Percentiles rank a stretch among this genome's conserved stretches.
These are phyloP conservation scores for Dasyurus viverrinus DNA, from an alignment of 2,113 vertebrate genomes.

Conservation along the genomic window DNA sequence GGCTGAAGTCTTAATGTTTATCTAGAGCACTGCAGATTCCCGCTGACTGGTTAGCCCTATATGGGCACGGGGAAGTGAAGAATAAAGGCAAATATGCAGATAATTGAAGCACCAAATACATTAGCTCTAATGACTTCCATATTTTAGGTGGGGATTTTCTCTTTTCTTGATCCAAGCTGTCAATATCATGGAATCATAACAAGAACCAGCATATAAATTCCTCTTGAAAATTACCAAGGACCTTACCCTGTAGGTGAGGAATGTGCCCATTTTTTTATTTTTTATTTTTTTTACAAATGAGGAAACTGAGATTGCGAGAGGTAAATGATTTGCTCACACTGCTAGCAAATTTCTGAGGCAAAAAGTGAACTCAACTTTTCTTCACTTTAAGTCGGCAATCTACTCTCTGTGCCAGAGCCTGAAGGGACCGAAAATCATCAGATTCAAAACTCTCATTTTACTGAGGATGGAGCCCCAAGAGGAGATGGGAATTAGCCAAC, in stretches of 20 bases:
- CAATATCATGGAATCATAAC: not conserved
- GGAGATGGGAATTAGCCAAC: not conserved
- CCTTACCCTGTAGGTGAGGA: not conserved
- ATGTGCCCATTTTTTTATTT: not conserved
- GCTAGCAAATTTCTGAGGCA: not conserved
- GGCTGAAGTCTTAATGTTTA: conserved; percentile 46
- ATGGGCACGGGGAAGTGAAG: not conserved
- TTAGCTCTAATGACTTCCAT: not conserved
- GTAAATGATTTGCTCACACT: not conserved
- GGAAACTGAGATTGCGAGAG: not conserved
- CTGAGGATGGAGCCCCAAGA: not conserved
- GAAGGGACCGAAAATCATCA: not conserved
- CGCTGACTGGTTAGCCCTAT: not conserved
- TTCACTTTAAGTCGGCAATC: not conserved
- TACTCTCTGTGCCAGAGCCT: not conserved
- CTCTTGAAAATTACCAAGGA: not conserved
- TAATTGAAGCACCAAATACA: accelerated
- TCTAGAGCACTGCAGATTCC: not conserved
- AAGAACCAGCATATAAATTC: not conserved
- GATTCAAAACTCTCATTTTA: not conserved
- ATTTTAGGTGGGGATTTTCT: not conserved
- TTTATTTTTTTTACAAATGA: not conserved
- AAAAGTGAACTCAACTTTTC: not conserved
- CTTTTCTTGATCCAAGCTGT: not conserved
- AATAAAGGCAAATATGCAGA: not conserved